Evolutionary conservation across 2,888 invertebrate species (phyloP).

Genomic region (Apamea sordens): DNA sequence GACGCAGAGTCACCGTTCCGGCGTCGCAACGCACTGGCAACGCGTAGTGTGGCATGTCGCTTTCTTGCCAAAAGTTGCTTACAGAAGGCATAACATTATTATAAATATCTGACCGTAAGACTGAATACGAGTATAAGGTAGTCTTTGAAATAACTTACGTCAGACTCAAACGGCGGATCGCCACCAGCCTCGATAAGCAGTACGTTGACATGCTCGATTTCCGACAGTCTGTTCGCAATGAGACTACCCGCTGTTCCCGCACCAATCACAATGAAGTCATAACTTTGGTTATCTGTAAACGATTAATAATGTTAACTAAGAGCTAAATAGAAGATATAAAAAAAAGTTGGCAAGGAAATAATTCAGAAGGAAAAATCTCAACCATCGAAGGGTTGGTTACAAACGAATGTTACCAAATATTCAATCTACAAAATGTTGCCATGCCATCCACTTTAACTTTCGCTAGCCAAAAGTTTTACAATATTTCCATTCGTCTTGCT

Average conservation of each 20-base stretch:
- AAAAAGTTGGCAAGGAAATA: neutral
- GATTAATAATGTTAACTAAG: neutral
- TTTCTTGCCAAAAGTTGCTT: too few relatives aligned
- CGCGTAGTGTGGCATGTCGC: too few relatives aligned
- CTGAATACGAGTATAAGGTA: neutral
- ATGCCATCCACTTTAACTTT: neutral
- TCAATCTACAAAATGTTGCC: neutral
- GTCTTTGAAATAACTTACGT: slow-evolving; percentile 61
- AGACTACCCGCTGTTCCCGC: slow-evolving; percentile 73
- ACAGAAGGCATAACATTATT: too few relatives aligned
- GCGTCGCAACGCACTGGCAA: too few relatives aligned
- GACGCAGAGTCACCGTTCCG: too few relatives aligned
- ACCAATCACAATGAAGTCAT: slow-evolving; percentile 71
- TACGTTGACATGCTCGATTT: slow-evolving; percentile 64
- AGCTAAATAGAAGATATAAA: too few relatives aligned
- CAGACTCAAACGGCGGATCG: slow-evolving; percentile 71
- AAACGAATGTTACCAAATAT: neutral
- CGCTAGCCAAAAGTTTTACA: neutral
- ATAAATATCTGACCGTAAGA: neutral
- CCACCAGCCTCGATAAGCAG: slow-evolving; percentile 74
- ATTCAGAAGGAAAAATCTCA: neutral
- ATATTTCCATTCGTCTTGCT: neutral
- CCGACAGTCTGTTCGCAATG: slow-evolving; percentile 70
- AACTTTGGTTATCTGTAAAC: slow-evolving; percentile 63
- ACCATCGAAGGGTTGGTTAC: neutral